Percentiles rank a stretch among this genome's conserved stretches.
Conservation (phyloP, 2,797 vertebrate genomes). For the Acanthis flammea region DNA sequence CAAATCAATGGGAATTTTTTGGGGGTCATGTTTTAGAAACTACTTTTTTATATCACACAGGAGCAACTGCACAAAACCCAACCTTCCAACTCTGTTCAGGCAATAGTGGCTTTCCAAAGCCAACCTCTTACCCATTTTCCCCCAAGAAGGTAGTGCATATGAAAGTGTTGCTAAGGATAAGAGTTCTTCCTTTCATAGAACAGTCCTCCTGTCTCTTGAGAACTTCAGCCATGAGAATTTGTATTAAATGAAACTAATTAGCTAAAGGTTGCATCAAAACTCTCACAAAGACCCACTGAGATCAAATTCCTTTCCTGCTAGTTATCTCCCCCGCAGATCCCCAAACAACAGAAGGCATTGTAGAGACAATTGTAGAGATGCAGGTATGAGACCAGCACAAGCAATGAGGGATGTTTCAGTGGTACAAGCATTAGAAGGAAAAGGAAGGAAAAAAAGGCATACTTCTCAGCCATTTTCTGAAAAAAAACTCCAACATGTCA, state of each 20-base stretch:
- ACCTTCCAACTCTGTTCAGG: not conserved
- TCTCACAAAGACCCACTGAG: constrained; percentile 55
- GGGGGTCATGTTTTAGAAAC: not conserved
- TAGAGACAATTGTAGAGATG: constrained; percentile 54
- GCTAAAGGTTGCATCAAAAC: constrained; percentile 70
- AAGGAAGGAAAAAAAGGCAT: not conserved
- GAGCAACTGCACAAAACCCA: not conserved
- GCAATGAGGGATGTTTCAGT: not conserved
- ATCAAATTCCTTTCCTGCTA: constrained; percentile 60
- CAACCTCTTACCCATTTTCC: constrained; percentile 7
- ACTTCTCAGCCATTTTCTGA: constrained; percentile 12
- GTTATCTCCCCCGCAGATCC: constrained; percentile 44
- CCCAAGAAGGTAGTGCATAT: not conserved
- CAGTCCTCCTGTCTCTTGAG: constrained; percentile 46
- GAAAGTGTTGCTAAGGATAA: constrained; percentile 23
- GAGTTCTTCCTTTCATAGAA: constrained; percentile 53
- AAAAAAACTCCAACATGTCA: not conserved
- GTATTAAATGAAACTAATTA: constrained; percentile 70
- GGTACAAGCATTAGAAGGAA: not conserved
- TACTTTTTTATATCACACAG: not conserved
- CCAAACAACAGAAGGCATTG: constrained; percentile 59
- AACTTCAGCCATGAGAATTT: constrained; percentile 52
- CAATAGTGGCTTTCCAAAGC: not conserved
- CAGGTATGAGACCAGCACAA: constrained; percentile 26
- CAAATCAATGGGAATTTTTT: not conserved